A percentile compares a stretch with the other conserved stretches of the same genome.
Evolutionary conservation across 2,888 invertebrate genomes (phyloP).

Genomic region (Chymomyza procnemis): DNA sequence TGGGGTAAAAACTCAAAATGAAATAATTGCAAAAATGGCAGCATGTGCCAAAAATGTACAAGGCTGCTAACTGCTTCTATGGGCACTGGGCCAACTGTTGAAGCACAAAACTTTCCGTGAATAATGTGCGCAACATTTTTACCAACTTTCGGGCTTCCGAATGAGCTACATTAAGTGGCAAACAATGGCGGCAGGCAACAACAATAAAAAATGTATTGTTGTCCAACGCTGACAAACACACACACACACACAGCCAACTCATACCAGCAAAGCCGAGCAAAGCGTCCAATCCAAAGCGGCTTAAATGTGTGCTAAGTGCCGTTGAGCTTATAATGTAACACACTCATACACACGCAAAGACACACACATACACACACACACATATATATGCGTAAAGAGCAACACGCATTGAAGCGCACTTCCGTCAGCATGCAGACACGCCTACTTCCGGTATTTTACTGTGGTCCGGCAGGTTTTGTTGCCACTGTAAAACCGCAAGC

Average conservation of each 20-base stretch:
- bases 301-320: slow-evolving; percentile 66
- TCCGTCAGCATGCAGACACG: slow-evolving; percentile 49
- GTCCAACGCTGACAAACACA: not conserved
- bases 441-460: slow-evolving; percentile 49
- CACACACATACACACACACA: slow-evolving; percentile 1
- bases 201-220: slow-evolving; percentile 1
- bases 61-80: slow-evolving; percentile 26
- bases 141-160: not conserved
- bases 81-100: slow-evolving; percentile 36
- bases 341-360: slow-evolving; percentile 2
- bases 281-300: slow-evolving; percentile 55
- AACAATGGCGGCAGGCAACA: slow-evolving; percentile 4
- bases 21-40: slow-evolving; percentile 57
- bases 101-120: slow-evolving; percentile 27
- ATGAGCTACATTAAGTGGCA: slow-evolving; percentile 9
- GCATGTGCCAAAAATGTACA: slow-evolving; percentile 45
- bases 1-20: slow-evolving; percentile 62
- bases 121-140: slow-evolving; percentile 31
- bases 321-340: slow-evolving; percentile 66
- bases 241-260: not conserved
- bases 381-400: slow-evolving; percentile 15
- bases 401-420: slow-evolving; percentile 37
- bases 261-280: slow-evolving; percentile 8
- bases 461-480: slow-evolving; percentile 12
- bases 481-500: slow-evolving; percentile 53